Conservation (phyloP, 2,888 invertebrate genomes). For the Himalopsyche japonica region DNA sequence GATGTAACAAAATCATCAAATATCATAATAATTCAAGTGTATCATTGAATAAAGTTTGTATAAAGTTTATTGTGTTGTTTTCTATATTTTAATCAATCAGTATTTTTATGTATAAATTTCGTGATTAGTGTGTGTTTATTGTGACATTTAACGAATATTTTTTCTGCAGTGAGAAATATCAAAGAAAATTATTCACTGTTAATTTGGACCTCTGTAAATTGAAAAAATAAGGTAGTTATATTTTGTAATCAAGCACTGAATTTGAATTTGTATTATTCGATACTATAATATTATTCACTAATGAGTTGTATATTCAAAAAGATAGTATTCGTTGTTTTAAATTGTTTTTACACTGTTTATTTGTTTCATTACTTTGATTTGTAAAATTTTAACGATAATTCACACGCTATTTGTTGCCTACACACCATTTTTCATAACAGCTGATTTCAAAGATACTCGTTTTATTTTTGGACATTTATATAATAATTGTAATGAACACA, state of each 20-base stretch:
- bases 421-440: not conserved
- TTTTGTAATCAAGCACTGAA: too few relatives aligned
- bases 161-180: too few relatives aligned
- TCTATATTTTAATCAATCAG: too few relatives aligned
- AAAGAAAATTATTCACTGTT: too few relatives aligned
- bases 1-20: not conserved
- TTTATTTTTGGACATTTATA: slow-evolving; percentile 14
- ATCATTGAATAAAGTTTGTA: not conserved
- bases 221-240: too few relatives aligned
- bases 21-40: not conserved
- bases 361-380: not conserved
- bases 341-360: not conserved
- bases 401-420: not conserved
- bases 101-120: too few relatives aligned
- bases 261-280: too few relatives aligned
- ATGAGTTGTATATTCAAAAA: not conserved
- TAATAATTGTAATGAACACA: slow-evolving; percentile 25
- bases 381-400: not conserved
- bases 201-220: too few relatives aligned
- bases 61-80: too few relatives aligned
- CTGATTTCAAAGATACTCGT: not conserved
- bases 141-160: too few relatives aligned
- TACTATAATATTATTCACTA: not conserved
- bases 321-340: not conserved
- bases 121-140: too few relatives aligned